phyloP scores from a whole-genome alignment of 2,797 vertebrate genomes.

The Myoxocephalus aenaeus region DNA sequence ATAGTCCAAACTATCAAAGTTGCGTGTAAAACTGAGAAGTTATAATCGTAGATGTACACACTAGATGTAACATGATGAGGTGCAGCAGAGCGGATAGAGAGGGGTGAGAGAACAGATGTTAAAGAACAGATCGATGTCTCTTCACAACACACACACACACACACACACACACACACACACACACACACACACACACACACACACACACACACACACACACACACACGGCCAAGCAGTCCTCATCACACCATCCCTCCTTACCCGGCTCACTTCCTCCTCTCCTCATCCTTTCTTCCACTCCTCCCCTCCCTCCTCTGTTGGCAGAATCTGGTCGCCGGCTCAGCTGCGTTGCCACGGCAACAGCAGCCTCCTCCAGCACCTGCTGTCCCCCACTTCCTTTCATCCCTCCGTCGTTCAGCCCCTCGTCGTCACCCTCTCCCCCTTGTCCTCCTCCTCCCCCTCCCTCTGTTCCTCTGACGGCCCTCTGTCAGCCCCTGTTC shows the following conservation, averaged over 20 bases:
- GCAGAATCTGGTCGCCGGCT: constrained; percentile 94
- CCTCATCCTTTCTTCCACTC: constrained; percentile 31
- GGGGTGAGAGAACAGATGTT: background rate
- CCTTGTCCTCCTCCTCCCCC: constrained; percentile 63
- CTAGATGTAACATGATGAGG: background rate
- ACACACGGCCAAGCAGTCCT: background rate
- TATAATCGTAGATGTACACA: background rate
- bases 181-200: background rate
- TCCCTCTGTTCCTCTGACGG: constrained; percentile 86
- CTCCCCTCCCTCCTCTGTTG: constrained; percentile 66
- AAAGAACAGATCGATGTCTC: constrained; percentile 1
- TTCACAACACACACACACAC: background rate
- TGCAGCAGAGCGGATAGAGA: background rate
- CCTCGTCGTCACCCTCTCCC: constrained; percentile 77
- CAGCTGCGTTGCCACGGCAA: constrained; percentile 92
- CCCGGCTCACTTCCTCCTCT: constrained; percentile 48
- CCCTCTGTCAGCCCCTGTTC: constrained; percentile 86
- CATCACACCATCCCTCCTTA: constrained; percentile 29
- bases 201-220: background rate
- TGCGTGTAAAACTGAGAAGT: no score
- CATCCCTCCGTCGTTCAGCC: constrained; percentile 81
- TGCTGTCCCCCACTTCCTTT: constrained; percentile 89
- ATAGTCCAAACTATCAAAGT: background rate
- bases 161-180: background rate
- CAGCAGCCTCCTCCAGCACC: constrained; percentile 90